Base-by-base conservation (phyloP, 2,113 vertebrate genomes). In the Ameiurus melas region DNA sequence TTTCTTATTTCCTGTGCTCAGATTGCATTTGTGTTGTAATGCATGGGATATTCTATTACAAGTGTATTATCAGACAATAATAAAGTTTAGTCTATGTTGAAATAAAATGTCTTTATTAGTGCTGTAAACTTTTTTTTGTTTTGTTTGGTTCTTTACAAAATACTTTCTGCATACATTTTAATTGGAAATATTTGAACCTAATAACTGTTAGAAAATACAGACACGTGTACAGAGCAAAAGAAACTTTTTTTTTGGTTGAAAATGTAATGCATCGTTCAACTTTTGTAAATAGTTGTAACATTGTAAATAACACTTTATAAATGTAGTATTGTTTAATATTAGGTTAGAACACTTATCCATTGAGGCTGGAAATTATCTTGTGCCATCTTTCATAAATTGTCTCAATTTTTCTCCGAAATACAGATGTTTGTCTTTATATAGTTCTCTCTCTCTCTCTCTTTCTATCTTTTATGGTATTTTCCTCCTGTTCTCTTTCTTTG, bases 341-440 rank as follows among this genome's bases (percentile, higher is more conserved):
- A 5, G 33, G 6, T 55, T 79, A 9, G 14, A 17, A 9, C n/a
- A 20, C n/a, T 81, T 81, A 16, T 4, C 14, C 14, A 57, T 30
- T 30, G n/a, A 57, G 14, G n/a, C 43, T n/a, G 43, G 85, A 62
- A 70, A 51, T 51, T 75, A 84, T 47, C n/a, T 84, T 81, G 36
- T 73, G 64, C 55, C 60, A 19, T 75, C 36, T 36, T 85, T 87
- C 84, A 85, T 86, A 85, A 60, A 83, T 14, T 88, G 84, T 88
- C 27, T 43, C n/a, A 27, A 64, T 77, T 86, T 70, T 58, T 25
- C 55, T 82, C 33, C 53, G 68, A 53, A 86, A 39, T 60, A 36
- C 89, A 86, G 66, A 70, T 88, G 79, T 79, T 36, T 82, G 51
- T 91, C 33, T 90, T 60, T 92, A 73, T 92, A 57, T 89, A 80